Conservation (phyloP, 1,140 invertebrate species). For the Leucophenga varia region DNA sequence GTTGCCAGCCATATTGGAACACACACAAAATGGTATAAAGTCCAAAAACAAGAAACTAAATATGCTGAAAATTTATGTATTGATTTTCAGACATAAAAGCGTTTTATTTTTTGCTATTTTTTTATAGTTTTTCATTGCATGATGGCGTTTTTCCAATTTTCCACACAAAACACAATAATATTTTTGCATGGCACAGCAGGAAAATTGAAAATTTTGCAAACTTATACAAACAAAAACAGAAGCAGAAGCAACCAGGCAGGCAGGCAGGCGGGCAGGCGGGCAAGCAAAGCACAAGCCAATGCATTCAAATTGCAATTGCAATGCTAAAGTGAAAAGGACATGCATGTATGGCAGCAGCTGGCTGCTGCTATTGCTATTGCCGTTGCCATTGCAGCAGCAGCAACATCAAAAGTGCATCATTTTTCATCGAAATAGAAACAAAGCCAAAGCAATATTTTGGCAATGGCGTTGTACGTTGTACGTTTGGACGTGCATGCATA, state of each 20-base stretch:
- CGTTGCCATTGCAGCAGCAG: no score
- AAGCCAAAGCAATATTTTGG: neutral
- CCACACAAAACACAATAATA: no score
- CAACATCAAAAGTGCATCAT: conserved; percentile 41
- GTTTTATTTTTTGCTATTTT: neutral
- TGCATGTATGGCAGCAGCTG: no score
- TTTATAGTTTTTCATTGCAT: no score
- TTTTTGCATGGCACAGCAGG: conserved; percentile 41
- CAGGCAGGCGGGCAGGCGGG: no score
- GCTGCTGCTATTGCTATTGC: no score
- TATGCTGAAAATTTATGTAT: conserved; percentile 51
- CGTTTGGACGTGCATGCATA: conserved; percentile 36
- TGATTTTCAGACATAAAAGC: conserved; percentile 51
- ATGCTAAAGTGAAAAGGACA: neutral
- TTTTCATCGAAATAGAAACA: conserved; percentile 36
- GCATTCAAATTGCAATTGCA: neutral
- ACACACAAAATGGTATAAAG: no score
- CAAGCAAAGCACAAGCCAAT: no score
- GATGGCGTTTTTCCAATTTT: conserved; percentile 48
- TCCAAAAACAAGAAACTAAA: conserved; percentile 55
- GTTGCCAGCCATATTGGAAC: no score
- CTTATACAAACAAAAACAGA: conserved; percentile 32
- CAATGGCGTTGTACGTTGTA: neutral
- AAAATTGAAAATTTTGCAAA: conserved; percentile 50
- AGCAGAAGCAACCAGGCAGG: neutral